Percentiles rank a stretch among this genome's conserved stretches.
Evolutionary conservation across 2,113 vertebrate genomes (phyloP).

Genomic region (Lepus americanus): DNA sequence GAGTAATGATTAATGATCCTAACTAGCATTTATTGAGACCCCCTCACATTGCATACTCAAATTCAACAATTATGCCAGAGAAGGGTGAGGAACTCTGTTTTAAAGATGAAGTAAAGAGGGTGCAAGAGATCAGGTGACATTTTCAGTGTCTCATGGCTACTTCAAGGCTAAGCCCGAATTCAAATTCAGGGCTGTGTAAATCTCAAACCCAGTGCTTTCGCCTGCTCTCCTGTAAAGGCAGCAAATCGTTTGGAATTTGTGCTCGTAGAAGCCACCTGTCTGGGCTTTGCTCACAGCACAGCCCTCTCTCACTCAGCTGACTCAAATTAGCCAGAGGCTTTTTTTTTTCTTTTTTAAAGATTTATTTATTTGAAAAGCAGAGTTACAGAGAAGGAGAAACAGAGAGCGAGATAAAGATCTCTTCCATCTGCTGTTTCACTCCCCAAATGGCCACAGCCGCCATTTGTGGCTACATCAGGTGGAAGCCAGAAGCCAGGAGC

Average conservation of each 20-base stretch:
- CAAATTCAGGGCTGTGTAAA: not conserved
- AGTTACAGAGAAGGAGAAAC: no score
- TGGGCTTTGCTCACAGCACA: not conserved
- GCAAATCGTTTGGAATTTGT: not conserved
- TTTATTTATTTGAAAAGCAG: no score
- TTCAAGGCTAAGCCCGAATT: not conserved
- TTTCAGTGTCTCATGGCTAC: not conserved
- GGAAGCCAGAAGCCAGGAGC: no score
- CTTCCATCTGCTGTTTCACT: no score
- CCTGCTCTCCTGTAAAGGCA: fast-evolving
- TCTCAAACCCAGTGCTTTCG: not conserved
- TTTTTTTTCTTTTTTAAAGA: no score
- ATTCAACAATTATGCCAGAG: not conserved
- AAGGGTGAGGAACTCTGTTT: not conserved
- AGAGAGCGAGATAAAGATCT: no score
- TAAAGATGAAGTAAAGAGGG: not conserved
- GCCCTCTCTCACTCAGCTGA: not conserved
- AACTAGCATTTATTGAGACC: not conserved
- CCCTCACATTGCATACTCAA: not conserved
- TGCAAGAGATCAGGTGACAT: not conserved
- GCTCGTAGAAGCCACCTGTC: not conserved
- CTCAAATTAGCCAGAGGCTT: not conserved
- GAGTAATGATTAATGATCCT: not conserved
- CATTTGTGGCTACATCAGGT: no score
- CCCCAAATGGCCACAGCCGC: no score